Percentiles rank a stretch among this genome's conserved stretches.
Evolutionary conservation across 2,888 invertebrate genomes (phyloP).

Genomic region (Acleris literana): DNA sequence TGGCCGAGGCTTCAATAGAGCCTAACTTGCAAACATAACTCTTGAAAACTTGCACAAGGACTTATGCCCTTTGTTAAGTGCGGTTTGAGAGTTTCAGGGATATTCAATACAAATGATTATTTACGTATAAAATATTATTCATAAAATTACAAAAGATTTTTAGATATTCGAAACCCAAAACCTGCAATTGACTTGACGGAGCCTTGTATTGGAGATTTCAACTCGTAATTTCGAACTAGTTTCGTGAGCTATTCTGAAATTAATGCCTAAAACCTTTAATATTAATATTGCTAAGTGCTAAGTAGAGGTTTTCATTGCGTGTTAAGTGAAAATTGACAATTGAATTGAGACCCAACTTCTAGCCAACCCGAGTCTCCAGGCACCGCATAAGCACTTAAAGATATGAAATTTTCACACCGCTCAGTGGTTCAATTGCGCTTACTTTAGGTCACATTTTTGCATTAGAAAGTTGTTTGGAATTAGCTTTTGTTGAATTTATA

Average conservation of each 20-base stretch:
- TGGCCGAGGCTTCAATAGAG: background rate
- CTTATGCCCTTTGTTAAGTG: constrained; percentile 2
- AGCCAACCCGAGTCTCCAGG: background rate
- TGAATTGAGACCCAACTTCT: background rate
- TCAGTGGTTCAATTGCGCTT: constrained; percentile 64
- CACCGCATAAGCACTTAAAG: constrained; percentile 29
- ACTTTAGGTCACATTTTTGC: constrained; percentile 16
- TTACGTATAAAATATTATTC: background rate
- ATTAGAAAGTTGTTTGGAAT: no score
- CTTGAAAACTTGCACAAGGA: constrained; percentile 31
- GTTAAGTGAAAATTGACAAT: background rate
- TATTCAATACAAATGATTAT: background rate
- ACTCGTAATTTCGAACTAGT: no score
- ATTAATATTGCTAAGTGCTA: no score
- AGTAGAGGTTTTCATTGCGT: background rate
- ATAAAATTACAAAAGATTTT: background rate
- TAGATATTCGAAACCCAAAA: no score
- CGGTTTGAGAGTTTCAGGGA: background rate
- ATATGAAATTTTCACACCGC: constrained; percentile 72
- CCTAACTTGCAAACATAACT: constrained; percentile 34
- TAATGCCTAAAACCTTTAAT: no score
- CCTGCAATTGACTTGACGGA: no score
- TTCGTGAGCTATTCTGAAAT: no score
- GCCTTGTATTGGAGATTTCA: no score
- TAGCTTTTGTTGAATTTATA: constrained; percentile 1